Evolutionary conservation across 2,113 vertebrate species (phyloP).

Genomic region (Dromas ardeola): DNA sequence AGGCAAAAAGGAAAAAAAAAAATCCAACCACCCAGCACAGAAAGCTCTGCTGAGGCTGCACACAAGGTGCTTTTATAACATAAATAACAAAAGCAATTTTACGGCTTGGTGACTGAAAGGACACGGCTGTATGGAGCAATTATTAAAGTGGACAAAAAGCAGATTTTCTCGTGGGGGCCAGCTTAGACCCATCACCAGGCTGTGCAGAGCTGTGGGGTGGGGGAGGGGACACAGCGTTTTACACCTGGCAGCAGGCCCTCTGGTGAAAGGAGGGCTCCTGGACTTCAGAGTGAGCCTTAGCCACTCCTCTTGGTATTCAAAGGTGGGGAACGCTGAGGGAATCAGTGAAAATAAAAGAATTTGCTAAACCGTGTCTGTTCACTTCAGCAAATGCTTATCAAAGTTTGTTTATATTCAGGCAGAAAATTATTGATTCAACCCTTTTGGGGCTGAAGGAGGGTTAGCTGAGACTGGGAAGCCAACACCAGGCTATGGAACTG

Average conservation of each 20-base stretch:
- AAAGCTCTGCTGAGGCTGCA: not conserved
- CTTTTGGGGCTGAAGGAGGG: not conserved
- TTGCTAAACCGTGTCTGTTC: not conserved
- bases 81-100: constrained; percentile 48
- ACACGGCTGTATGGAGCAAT: not conserved
- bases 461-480: not conserved
- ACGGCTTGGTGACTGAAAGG: not conserved
- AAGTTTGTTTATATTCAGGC: not conserved
- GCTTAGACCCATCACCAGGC: not conserved
- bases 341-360: not conserved
- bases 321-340: not conserved
- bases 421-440: not conserved
- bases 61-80: not conserved
- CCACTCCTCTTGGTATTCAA: not conserved
- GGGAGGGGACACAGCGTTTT: not conserved
- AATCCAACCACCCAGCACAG: not conserved
- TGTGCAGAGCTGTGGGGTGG: not conserved
- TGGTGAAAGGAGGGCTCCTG: not conserved
- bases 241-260: not conserved
- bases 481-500: not conserved
- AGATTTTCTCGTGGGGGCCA: not conserved
- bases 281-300: not conserved
- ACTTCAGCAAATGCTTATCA: not conserved
- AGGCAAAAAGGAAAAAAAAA: not conserved
- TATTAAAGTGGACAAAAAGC: not conserved